Percentiles rank a stretch among this genome's conserved stretches.
Evolutionary conservation across 2,888 invertebrate species (phyloP).

Genomic region (Ashinkailepas kermadecensis): DNA sequence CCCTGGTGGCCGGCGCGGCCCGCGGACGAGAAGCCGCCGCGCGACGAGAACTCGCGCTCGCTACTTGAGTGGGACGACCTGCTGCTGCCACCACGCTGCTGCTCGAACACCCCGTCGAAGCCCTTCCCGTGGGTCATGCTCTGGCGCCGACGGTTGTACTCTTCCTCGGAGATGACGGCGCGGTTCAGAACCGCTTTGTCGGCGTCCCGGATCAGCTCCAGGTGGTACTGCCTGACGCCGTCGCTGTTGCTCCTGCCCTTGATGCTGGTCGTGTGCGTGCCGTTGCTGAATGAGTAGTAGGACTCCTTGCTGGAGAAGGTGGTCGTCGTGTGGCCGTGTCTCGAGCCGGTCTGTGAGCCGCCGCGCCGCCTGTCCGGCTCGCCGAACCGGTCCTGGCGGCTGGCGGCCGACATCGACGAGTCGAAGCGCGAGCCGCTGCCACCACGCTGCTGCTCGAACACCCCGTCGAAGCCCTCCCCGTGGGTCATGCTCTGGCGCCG

Average conservation of each 20-base stretch:
- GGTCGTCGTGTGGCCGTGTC: background rate
- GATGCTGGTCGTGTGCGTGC: slow-evolving; percentile 58
- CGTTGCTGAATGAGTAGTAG: slow-evolving; percentile 40
- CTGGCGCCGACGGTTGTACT: background rate
- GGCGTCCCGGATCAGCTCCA: slow-evolving; percentile 65
- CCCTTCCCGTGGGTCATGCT: background rate
- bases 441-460: slow-evolving; percentile 42
- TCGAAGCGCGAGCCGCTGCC: slow-evolving; percentile 52
- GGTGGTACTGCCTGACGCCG: slow-evolving; percentile 64
- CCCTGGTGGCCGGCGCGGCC: slow-evolving; percentile 50
- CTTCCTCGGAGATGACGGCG: background rate
- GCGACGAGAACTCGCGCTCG: slow-evolving; percentile 58
- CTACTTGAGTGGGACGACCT: slow-evolving; percentile 81
- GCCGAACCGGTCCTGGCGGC: background rate
- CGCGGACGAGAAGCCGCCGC: slow-evolving; percentile 52
- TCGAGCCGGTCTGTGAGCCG: slow-evolving; percentile 58
- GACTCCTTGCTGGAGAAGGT: slow-evolving; percentile 12
- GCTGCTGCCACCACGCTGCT: slow-evolving; percentile 59
- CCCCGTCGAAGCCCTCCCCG: background rate
- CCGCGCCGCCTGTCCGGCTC: background rate
- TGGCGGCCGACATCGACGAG: background rate
- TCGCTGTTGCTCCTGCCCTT: slow-evolving; percentile 53
- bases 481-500: background rate
- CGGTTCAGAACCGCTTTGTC: background rate
- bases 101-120: background rate